Evolutionary conservation across 2,113 vertebrate genomes (phyloP), one percentile per base, ranked within the genome.

Genomic region (Athene cunicularia): DNA sequence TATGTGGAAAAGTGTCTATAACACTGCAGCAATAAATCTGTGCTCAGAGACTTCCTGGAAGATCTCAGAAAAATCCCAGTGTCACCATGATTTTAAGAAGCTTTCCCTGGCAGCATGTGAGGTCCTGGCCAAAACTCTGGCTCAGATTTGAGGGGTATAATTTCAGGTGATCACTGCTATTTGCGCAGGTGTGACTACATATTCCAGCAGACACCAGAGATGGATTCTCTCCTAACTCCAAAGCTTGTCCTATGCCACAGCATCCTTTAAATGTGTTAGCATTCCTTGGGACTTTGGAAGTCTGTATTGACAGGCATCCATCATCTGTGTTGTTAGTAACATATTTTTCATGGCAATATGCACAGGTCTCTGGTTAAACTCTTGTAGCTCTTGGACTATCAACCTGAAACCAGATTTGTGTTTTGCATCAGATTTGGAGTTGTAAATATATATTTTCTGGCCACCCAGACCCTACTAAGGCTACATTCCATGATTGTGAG

Each of bases 121-220:
- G 19, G 19, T 80, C 32, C 14, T 63, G 77, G 52, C 14, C 24
- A 43, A 73, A 81, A 21, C 22, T 9, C 67, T 55, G 49, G 3
- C 43, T 49, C 0, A 1, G 21, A 39, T 50, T 33, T 55, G 9
- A 3, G 1, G 43, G 18, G 24, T 22, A 18, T 6, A 8, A 3
- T 76, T 83, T 80, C 30, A 56, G 60, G 41, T 0, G 2, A 27
- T n/a, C 35, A 5, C 14, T 50, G 79, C n/a, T 35, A 0, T 35
- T 90, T 55, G 49, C 70, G 33, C 13, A 80, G 12, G 11, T 58
- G 13, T 17, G 82, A 12, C 27, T 58, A 43, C 13, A 10, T 12
- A 30, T 80, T 68, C n/a, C 82, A 88, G 63, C 26, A 68, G 53
- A 27, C 20, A 11, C n/a, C 39, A 41, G 30, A 62, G 33, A 14